Percentiles rank a stretch among this genome's conserved stretches.
Evolutionary conservation across 2,797 vertebrate genomes (phyloP).

Genomic region (Bovichtus variegatus): DNA sequence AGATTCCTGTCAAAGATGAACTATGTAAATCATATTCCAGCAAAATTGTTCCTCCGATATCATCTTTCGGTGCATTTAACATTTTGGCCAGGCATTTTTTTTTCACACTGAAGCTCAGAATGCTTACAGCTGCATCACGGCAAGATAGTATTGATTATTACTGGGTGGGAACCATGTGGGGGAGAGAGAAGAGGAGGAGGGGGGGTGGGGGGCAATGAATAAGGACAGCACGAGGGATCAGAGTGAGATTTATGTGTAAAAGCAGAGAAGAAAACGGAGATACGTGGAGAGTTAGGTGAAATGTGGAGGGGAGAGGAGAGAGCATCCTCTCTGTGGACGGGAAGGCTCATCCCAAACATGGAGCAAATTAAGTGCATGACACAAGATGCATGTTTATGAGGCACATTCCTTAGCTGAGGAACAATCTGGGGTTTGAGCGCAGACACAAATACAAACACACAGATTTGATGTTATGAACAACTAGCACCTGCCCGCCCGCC

Average conservation of each 20-base stretch:
- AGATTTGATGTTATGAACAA: conserved; percentile 1
- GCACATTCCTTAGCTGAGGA: conserved; percentile 43
- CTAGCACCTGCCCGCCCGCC: conserved; percentile 11
- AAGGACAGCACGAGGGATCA: conserved; percentile 30
- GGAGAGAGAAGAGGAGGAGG: not conserved
- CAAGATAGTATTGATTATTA: conserved; percentile 46
- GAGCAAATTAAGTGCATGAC: conserved; percentile 68
- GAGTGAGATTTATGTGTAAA: conserved; percentile 30
- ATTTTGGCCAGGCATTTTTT: not conserved
- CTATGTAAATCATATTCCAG: conserved; percentile 4
- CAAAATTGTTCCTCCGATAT: conserved; percentile 4
- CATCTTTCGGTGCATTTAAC: conserved; percentile 16
- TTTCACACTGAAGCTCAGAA: conserved; percentile 18
- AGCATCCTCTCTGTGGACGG: conserved; percentile 41
- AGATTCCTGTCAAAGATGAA: not conserved
- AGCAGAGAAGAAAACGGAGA: not conserved
- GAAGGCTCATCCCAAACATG: conserved; percentile 66
- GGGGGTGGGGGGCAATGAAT: not conserved
- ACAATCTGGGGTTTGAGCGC: conserved; percentile 47
- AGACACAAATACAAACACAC: conserved; percentile 30
- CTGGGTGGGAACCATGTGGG: conserved; percentile 38
- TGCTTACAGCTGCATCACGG: conserved; percentile 31
- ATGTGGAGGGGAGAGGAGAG: conserved; percentile 3
- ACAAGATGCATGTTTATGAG: conserved; percentile 62
- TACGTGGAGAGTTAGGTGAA: not conserved